Evolutionary conservation across 2,797 vertebrate genomes (phyloP), one percentile per base, ranked within the genome.

Genomic region (Lacerta bilineata): DNA sequence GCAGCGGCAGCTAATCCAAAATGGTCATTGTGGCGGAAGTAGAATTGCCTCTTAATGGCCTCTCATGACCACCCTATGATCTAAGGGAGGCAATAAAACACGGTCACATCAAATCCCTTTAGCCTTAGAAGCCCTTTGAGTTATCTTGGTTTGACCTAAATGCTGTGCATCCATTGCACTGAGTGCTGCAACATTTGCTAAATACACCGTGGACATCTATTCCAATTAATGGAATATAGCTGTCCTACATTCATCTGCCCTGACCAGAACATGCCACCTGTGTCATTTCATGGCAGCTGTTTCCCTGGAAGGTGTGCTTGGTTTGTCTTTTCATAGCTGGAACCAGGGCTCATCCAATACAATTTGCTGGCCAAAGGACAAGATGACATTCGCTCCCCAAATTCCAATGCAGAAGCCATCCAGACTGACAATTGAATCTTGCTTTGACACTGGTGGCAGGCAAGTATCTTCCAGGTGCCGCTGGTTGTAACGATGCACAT

Each of bases 41-140:
- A 89, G 43, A 88, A 91, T 33, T 64, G 86, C 91, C 92, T 92
- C 88, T 93, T 91, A 80, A 90, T 89, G 87, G 91, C 66, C 50
- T 95, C 93, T 95, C 93, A 90, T 88, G 41, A 79, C 79, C 86
- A 92, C 87, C 91, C 90, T 89, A 0, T 39, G 41, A 90, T 89
- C 91, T 87, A 90, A 93, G 89, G 89, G 88, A 91, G 43, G 80
- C 90, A 50, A 1, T 91, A 61, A 39, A 92, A 61, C 91, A 75
- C 75, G 91, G 91, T 90, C 88, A 23, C 85, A 93, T 94, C 81
- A 93, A 7, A 92, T 95, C 29, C 90, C 88, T 90, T 91, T 78
- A 3, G 6, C 86, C 88, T 8, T 90, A 85, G 87, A 89, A 89
- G 79, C 86, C 93, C 88, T 76, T 94, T 82, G 85, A 0, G 94